Evolutionary conservation across 2,797 vertebrate genomes (phyloP), one percentile per base, ranked within the genome.

Genomic region (Gobionotothen gibberifrons): DNA sequence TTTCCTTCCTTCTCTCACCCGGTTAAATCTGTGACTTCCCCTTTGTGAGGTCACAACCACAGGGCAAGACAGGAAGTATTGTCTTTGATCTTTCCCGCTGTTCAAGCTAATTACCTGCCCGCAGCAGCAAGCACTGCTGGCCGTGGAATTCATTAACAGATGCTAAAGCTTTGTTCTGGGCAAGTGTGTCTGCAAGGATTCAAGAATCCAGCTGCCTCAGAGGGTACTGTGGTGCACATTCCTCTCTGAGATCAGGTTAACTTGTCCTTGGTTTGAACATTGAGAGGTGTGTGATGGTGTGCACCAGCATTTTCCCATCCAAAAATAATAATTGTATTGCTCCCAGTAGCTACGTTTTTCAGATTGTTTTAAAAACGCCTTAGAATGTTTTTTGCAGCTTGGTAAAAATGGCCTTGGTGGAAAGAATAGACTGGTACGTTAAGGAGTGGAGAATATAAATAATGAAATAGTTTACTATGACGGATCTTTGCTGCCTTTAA

Each of bases 31-130:
- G 73, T 73, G 74, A 85, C 85, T 89, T 87, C 79, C 83, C 72
- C 69, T 29, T 81, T 81, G 84, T 74, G 89, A 92, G 88, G 87
- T 92, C 87, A 82, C 85, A 89, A 81, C 86, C 84, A 61, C 57
- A 83, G 85, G 87, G 79, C 86, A 79, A 78, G 73, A 69, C 84
- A 70, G 87, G 84, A 89, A 86, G 77, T 65, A 72, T 56, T 61
- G 81, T 87, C 88, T 93, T 89, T 93, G 86, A 91, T 91, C 93
- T 84, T 80, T 89, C 84, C 85, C 19, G 69, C 90, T 93, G 93
- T 89, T 92, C 51, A 82, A 83, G 91, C 87, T 92, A 94, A 94
- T 94, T 87, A 92, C 89, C 91, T 84, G 85, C 91, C 87, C 61
- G 57, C 78, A 85, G 91, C 74, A 74, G 71, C 77, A 48, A 78